A percentile compares a stretch with the other conserved stretches of the same genome.
Conservation (phyloP, 2,797 vertebrate species). For the Mus caroli region DNA sequence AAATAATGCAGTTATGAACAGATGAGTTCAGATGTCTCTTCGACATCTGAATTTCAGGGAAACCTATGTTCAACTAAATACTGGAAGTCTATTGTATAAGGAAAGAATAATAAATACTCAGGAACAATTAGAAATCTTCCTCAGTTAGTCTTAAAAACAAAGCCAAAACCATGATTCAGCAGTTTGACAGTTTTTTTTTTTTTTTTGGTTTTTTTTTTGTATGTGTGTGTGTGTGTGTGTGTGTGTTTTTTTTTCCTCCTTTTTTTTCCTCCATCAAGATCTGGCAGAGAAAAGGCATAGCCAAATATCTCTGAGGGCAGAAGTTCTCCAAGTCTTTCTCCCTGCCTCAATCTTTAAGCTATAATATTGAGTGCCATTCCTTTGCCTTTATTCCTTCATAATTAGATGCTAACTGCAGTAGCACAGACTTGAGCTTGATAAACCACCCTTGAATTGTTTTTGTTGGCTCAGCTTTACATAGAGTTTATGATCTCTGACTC, state of each 20-base stretch:
- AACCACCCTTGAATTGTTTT: slow-evolving; percentile 19
- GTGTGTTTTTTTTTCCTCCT: too few species aligned
- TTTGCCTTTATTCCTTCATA: slow-evolving; percentile 13
- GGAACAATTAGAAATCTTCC: neutral
- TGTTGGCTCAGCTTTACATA: neutral
- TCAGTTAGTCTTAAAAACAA: neutral
- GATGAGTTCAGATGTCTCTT: neutral
- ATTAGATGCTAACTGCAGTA: neutral
- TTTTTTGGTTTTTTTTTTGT: too few species aligned
- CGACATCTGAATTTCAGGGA: neutral
- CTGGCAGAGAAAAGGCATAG: neutral
- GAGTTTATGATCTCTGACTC: neutral
- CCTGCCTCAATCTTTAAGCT: neutral
- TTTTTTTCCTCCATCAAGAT: slow-evolving; percentile 7
- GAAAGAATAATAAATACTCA: neutral
- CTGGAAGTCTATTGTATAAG: neutral
- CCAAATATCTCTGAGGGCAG: neutral
- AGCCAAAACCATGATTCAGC: neutral
- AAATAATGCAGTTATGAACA: neutral
- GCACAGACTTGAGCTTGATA: neutral
- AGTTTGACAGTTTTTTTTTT: neutral
- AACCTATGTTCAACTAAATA: neutral
- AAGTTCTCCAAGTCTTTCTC: neutral
- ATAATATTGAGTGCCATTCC: neutral
- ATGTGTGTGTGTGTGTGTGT: too few species aligned